A percentile compares a stretch with the other conserved stretches of the same genome.
phyloP scores from a whole-genome alignment of 2,797 vertebrate species.

The Smutsia temminckii region DNA sequence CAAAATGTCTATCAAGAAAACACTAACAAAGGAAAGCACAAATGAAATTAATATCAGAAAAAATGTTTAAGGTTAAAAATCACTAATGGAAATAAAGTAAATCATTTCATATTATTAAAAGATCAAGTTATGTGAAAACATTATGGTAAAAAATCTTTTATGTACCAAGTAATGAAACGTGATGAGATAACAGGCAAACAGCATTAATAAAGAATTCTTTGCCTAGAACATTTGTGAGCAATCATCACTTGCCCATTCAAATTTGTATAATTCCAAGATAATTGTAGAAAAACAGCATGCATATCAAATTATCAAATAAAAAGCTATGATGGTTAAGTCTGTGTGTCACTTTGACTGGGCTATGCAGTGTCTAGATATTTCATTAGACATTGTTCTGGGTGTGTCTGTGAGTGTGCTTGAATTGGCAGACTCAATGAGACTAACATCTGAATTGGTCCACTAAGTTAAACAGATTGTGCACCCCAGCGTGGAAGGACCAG shows the following conservation, averaged over 20 bases:
- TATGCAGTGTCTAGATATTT: not conserved
- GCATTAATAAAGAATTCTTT: not conserved
- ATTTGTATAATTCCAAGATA: not conserved
- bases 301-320: not conserved
- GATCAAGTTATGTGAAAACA: not conserved
- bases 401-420: not conserved
- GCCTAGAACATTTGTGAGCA: not conserved
- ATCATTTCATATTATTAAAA: conserved; percentile 4
- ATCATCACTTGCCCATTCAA: not conserved
- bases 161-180: not conserved
- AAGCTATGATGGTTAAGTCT: not conserved
- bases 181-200: not conserved
- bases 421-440: not conserved
- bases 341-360: not conserved
- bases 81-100: not conserved
- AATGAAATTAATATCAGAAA: not conserved
- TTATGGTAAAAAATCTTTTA: not conserved
- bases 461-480: not conserved
- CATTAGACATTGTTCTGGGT: not conserved
- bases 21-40: not conserved
- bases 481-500: not conserved
- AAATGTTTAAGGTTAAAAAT: conserved; percentile 3
- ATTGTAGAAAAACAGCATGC: not conserved
- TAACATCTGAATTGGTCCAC: not conserved
- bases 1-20: not conserved